A percentile compares a stretch with the other conserved stretches of the same genome.
These are phyloP conservation scores for Drosophila sordidapex DNA, from an alignment of 2,888 invertebrate genomes.

Conservation along the genomic window DNA sequence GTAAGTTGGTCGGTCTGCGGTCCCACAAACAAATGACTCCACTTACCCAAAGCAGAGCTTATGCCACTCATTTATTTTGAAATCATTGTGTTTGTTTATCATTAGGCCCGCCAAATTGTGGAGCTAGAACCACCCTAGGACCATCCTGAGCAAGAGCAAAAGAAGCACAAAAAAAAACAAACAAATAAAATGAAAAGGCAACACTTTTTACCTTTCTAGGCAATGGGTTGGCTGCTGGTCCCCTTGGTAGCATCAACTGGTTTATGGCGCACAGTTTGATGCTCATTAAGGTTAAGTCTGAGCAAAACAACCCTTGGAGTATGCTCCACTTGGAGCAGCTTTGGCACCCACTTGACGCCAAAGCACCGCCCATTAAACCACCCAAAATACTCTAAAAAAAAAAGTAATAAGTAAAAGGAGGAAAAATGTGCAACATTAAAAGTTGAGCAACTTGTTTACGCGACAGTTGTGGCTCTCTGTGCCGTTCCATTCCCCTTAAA, in stretches of 20 bases:
- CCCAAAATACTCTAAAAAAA: slow-evolving; percentile 14
- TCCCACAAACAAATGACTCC: slow-evolving; percentile 59
- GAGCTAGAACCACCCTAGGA: slow-evolving; percentile 20
- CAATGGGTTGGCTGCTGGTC: slow-evolving; percentile 9
- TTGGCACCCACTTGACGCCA: slow-evolving; percentile 43
- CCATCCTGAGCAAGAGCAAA: not conserved
- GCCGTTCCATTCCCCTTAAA: slow-evolving; percentile 36
- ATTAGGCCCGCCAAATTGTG: slow-evolving; percentile 48
- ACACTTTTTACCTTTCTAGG: slow-evolving; percentile 30
- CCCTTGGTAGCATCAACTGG: slow-evolving; percentile 48
- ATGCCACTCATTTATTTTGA: slow-evolving; percentile 64
- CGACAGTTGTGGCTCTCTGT: slow-evolving; percentile 50
- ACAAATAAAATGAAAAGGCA: slow-evolving; percentile 10
- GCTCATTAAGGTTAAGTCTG: slow-evolving; percentile 71
- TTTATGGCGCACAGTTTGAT: slow-evolving; percentile 68
- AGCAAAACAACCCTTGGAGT: slow-evolving; percentile 44
- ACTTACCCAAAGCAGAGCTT: slow-evolving; percentile 57
- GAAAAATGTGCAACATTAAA: slow-evolving; percentile 69
- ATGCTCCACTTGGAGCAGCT: slow-evolving; percentile 26
- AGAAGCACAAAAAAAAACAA: not conserved
- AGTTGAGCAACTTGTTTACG: slow-evolving; percentile 68
- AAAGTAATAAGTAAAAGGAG: slow-evolving; percentile 12
- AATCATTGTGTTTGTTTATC: slow-evolving; percentile 68
- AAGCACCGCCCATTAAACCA: slow-evolving; percentile 1
- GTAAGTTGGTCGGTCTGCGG: slow-evolving; percentile 41